These are phyloP conservation scores for Autographa pulchrina DNA, from an alignment of 2,888 invertebrate genomes.

Conservation along the genomic window DNA sequence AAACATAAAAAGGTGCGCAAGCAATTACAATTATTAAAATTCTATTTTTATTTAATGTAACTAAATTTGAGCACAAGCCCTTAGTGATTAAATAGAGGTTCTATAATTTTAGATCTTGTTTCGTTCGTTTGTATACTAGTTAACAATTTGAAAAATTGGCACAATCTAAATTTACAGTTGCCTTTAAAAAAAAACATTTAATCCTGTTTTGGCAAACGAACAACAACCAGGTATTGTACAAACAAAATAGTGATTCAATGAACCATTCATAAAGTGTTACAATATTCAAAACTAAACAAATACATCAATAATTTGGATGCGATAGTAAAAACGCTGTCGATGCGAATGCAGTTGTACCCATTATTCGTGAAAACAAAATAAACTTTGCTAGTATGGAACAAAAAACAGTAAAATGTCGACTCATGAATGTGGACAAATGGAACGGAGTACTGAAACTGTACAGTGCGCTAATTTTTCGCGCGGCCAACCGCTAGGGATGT, in stretches of 20 bases:
- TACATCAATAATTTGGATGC: slow-evolving; percentile 36
- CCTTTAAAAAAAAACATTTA: background rate
- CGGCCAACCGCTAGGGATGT: slow-evolving; percentile 54
- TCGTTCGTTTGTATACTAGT: too few relatives aligned
- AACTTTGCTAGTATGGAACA: slow-evolving; percentile 46
- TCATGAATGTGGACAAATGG: slow-evolving; percentile 53
- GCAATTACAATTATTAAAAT: background rate
- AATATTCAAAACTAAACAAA: slow-evolving; percentile 14
- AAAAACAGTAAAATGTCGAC: slow-evolving; percentile 54
- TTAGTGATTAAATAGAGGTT: too few relatives aligned
- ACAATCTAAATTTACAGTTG: background rate
- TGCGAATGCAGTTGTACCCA: slow-evolving; percentile 38
- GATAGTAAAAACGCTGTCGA: slow-evolving; percentile 31
- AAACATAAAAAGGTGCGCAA: background rate
- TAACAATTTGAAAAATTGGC: too few relatives aligned
- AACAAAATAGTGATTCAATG: background rate
- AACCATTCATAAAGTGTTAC: background rate
- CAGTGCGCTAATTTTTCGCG: slow-evolving; percentile 65
- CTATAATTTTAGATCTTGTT: too few relatives aligned
- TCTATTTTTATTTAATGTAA: background rate
- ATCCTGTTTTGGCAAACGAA: background rate
- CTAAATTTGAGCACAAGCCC: too few relatives aligned
- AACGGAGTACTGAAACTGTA: slow-evolving; percentile 56
- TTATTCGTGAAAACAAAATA: slow-evolving; percentile 60
- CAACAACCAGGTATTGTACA: background rate